A percentile compares a stretch with the other conserved stretches of the same genome.
Conservation (phyloP, 2,797 vertebrate species). For the Ispidina picta region DNA sequence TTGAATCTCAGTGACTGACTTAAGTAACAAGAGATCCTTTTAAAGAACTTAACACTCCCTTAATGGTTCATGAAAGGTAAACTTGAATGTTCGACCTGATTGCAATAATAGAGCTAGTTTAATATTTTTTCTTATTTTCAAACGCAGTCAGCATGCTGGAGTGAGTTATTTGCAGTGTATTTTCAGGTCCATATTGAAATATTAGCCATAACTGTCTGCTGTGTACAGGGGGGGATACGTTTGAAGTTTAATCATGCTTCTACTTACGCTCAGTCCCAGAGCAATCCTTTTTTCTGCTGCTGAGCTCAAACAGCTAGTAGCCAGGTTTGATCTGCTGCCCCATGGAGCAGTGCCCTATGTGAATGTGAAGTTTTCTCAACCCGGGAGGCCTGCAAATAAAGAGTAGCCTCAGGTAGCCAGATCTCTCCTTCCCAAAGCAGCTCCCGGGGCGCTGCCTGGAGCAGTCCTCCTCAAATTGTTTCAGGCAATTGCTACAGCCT, state of each 20-base stretch:
- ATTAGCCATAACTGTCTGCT: constrained; percentile 75
- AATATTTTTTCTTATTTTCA: constrained; percentile 46
- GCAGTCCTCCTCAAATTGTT: constrained; percentile 78
- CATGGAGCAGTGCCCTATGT: constrained; percentile 83
- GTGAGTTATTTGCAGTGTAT: constrained; percentile 69
- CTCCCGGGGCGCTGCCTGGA: constrained; percentile 77
- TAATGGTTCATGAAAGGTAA: constrained; percentile 38
- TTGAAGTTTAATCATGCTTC: constrained; percentile 88
- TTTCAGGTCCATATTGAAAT: constrained; percentile 73
- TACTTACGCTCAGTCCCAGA: constrained; percentile 86
- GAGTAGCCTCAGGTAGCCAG: constrained; percentile 73
- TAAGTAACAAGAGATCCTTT: constrained; percentile 4
- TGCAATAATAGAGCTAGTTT: constrained; percentile 1
- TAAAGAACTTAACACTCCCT: not conserved
- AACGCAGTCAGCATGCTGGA: not conserved
- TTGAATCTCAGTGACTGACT: not conserved
- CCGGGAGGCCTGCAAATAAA: constrained; percentile 79
- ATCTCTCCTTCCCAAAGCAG: constrained; percentile 76
- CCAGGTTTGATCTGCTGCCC: constrained; percentile 90
- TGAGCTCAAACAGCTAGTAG: constrained; percentile 86
- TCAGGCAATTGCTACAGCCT: constrained; percentile 58
- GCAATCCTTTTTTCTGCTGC: constrained; percentile 88
- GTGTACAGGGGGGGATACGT: constrained; percentile 62
- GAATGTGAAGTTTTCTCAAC: constrained; percentile 78
- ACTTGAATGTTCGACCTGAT: constrained; percentile 2